A percentile compares a stretch with the other conserved stretches of the same genome.
phyloP scores from a whole-genome alignment of 2,113 vertebrate species.

The Bos indicus region DNA sequence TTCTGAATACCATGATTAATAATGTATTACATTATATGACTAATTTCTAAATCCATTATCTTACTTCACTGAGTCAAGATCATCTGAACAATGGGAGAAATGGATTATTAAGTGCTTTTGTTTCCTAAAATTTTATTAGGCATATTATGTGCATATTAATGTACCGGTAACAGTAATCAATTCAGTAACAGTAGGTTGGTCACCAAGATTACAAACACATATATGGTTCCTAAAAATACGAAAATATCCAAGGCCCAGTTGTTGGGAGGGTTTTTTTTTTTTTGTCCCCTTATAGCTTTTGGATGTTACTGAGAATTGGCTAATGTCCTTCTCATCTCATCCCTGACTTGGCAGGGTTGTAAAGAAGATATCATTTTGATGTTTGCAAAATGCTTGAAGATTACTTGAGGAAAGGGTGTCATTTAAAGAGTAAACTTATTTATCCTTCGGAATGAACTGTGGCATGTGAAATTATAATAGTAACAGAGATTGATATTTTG shows the following conservation, averaged over 20 bases:
- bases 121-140: conserved; percentile 45
- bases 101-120: conserved; percentile 30
- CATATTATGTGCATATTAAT: conserved; percentile 42
- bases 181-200: neutral
- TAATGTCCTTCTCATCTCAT: neutral
- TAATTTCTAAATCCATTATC: conserved; percentile 64
- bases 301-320: neutral
- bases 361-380: neutral
- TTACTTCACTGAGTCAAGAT: conserved; percentile 41
- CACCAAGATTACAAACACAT: neutral
- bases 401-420: conserved; percentile 12
- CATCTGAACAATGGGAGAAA: conserved; percentile 32
- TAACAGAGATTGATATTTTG: conserved; percentile 34
- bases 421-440: conserved; percentile 2
- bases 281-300: neutral
- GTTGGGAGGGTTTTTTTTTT: neutral
- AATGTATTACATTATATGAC: conserved; percentile 54
- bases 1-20: conserved; percentile 54
- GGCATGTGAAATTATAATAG: conserved; percentile 18
- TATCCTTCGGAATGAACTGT: conserved; percentile 10
- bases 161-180: neutral
- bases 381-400: neutral
- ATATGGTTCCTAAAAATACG: neutral
- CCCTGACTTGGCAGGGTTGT: neutral
- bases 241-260: neutral